A percentile compares a stretch with the other conserved stretches of the same genome.
Conservation (phyloP, 1,140 invertebrate genomes). For the Aplysia californica region DNA sequence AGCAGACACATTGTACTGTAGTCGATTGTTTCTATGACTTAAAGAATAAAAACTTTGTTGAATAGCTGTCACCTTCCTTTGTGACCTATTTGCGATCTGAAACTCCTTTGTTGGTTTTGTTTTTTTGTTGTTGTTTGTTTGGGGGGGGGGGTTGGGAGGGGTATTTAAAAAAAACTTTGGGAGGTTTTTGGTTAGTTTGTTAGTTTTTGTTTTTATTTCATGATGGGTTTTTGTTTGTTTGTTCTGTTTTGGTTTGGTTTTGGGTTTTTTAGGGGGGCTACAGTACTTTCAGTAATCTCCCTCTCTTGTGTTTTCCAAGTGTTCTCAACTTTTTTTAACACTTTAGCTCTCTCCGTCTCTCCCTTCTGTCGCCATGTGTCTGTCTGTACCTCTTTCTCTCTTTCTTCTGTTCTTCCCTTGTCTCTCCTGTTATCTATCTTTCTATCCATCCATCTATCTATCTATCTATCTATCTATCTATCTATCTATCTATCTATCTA, state of each 20-base stretch:
- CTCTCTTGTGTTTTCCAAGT: neutral
- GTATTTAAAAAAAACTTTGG: too few relatives aligned
- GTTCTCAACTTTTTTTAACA: neutral
- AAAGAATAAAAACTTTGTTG: too few relatives aligned
- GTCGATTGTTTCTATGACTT: too few relatives aligned
- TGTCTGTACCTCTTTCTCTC: neutral
- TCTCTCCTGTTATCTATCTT: neutral
- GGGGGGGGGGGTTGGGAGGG: too few relatives aligned
- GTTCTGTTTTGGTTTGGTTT: neutral
- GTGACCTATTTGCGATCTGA: too few relatives aligned
- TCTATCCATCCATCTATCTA: neutral
- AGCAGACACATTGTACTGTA: too few relatives aligned
- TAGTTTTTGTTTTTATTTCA: too few relatives aligned
- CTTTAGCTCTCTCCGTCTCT: neutral
- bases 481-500: neutral
- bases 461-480: neutral
- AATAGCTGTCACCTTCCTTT: too few relatives aligned
- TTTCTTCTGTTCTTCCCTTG: neutral
- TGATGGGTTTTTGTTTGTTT: too few relatives aligned
- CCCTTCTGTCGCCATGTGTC: neutral
- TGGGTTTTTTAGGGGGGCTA: neutral
- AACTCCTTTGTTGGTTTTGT: too few relatives aligned
- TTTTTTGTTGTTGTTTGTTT: too few relatives aligned
- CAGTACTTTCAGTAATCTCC: neutral
- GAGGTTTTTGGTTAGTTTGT: too few relatives aligned